Percentiles rank a stretch among this genome's conserved stretches.
Evolutionary conservation across 1,140 invertebrate species (phyloP).

Genomic region (Ips nitidus): DNA sequence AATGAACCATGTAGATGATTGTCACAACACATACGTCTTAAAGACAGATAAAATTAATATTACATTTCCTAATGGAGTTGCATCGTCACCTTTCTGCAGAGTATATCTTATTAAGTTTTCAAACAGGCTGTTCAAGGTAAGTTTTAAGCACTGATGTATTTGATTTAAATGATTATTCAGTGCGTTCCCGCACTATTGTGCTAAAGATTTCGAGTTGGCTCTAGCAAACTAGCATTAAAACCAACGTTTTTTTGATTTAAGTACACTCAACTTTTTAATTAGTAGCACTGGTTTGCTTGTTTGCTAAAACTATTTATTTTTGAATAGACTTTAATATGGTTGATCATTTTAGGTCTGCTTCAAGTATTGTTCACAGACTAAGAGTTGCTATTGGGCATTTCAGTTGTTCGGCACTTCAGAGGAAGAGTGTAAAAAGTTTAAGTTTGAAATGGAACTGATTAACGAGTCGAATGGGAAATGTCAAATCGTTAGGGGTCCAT

Average conservation of each 20-base stretch:
- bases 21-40: conserved; percentile 38
- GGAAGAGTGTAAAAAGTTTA: conserved; percentile 28
- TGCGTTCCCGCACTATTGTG: no score
- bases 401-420: conserved; percentile 34
- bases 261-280: no score
- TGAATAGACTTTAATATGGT: no score
- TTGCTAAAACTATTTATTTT: no score
- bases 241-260: no score
- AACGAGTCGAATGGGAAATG: not conserved
- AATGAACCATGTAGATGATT: conserved; percentile 20
- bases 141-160: not conserved
- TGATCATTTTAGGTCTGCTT: no score
- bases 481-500: no score
- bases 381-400: conserved; percentile 20
- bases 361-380: no score
- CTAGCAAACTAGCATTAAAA: no score
- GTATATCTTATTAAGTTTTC: conserved; percentile 1
- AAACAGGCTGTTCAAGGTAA: conserved; percentile 14
- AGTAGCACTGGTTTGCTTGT: no score
- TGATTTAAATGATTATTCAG: no score
- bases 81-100: not conserved
- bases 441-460: conserved; percentile 33
- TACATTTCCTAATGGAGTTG: not conserved
- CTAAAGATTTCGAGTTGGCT: no score
- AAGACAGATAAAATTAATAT: conserved; percentile 32